Conservation (phyloP, 2,113 vertebrate genomes). For the Oplegnathus fasciatus region DNA sequence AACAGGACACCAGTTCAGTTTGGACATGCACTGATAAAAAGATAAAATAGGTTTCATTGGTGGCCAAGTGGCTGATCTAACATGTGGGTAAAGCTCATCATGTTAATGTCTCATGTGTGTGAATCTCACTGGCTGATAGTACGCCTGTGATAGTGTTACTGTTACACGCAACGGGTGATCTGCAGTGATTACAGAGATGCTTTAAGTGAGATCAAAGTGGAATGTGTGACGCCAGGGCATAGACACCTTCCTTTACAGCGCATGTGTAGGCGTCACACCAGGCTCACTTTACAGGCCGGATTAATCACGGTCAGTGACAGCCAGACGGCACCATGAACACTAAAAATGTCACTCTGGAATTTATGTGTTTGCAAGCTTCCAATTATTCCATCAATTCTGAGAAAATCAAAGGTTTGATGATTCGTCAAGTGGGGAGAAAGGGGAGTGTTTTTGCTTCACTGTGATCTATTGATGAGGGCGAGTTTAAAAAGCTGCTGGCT, state of each 20-base stretch:
- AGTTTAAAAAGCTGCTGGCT: slow-evolving; percentile 67
- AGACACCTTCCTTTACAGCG: slow-evolving; percentile 64
- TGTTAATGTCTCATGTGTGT: not conserved
- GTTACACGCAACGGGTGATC: slow-evolving; percentile 13
- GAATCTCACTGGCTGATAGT: slow-evolving; percentile 1
- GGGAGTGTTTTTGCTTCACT: slow-evolving; percentile 32
- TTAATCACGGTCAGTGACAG: slow-evolving; percentile 79
- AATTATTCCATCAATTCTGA: slow-evolving; percentile 76
- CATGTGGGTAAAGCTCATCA: not conserved
- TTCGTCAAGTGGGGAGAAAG: slow-evolving; percentile 42
- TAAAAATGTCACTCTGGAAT: slow-evolving; percentile 80
- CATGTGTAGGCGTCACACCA: slow-evolving; percentile 66
- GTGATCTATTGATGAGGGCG: slow-evolving; percentile 62
- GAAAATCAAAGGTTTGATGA: slow-evolving; percentile 68
- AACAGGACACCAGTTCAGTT: not conserved
- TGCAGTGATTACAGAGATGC: slow-evolving; percentile 49
- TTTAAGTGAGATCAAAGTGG: slow-evolving; percentile 69
- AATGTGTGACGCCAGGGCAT: slow-evolving; percentile 3
- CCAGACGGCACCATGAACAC: slow-evolving; percentile 79
- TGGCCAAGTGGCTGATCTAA: not conserved
- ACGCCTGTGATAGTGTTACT: not conserved
- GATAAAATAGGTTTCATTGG: not conserved
- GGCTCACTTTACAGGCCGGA: slow-evolving; percentile 75
- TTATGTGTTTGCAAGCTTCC: slow-evolving; percentile 69
- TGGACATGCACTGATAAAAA: not conserved